Percentiles rank a stretch among this genome's conserved stretches.
Conservation (phyloP, 2,113 vertebrate genomes). For the Tupaia chinensis region DNA sequence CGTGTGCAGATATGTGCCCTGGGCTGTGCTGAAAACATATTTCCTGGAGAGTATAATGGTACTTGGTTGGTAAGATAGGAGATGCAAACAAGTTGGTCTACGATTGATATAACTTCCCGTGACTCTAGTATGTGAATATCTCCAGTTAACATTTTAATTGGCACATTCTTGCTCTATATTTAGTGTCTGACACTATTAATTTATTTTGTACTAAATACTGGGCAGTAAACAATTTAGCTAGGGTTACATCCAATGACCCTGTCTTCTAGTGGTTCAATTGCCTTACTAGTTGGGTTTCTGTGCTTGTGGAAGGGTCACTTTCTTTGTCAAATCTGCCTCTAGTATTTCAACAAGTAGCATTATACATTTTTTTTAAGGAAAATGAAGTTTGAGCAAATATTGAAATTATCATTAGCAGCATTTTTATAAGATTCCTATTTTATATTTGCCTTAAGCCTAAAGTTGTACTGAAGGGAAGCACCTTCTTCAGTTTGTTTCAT, state of each 20-base stretch:
- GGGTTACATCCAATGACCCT: slow-evolving; percentile 57
- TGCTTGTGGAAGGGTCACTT: background rate
- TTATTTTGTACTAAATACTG: slow-evolving; percentile 74
- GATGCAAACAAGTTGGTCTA: slow-evolving; percentile 2
- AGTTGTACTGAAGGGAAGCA: slow-evolving; percentile 6
- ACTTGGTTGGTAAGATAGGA: background rate
- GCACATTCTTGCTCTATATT: slow-evolving; percentile 45
- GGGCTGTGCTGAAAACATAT: background rate
- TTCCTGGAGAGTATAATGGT: background rate
- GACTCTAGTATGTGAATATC: slow-evolving; percentile 38
- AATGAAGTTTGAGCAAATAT: slow-evolving; percentile 60
- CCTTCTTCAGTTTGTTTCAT: slow-evolving; percentile 36
- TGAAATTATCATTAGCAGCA: slow-evolving; percentile 42
- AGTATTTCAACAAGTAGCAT: slow-evolving; percentile 18
- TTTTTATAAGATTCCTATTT: slow-evolving; percentile 51
- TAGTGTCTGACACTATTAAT: slow-evolving; percentile 69
- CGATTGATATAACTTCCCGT: slow-evolving; percentile 20
- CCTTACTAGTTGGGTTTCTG: slow-evolving; percentile 16
- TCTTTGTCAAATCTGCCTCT: slow-evolving; percentile 58
- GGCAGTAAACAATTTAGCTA: slow-evolving; percentile 72
- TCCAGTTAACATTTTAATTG: slow-evolving; percentile 70
- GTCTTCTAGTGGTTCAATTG: slow-evolving; percentile 49
- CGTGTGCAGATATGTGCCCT: background rate
- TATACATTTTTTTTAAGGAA: slow-evolving; percentile 43
- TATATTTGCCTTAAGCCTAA: slow-evolving; percentile 51